phyloP scores from a whole-genome alignment of 2,797 vertebrate genomes.

The Aeoliscus strigatus region DNA sequence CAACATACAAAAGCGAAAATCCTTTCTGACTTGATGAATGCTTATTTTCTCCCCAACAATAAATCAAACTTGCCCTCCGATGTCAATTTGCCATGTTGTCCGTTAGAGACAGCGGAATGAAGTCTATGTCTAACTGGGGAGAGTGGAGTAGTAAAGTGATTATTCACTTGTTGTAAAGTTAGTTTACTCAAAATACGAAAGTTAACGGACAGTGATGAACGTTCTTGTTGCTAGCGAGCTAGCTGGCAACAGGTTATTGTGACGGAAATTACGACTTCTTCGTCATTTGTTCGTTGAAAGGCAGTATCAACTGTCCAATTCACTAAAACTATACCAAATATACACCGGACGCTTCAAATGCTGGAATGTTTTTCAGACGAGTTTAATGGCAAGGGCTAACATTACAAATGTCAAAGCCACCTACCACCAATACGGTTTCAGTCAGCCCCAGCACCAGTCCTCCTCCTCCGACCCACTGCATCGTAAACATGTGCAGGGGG shows the following conservation, averaged over 20 bases:
- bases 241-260: too few species aligned
- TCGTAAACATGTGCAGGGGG: conserved; percentile 38
- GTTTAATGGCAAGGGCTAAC: background rate
- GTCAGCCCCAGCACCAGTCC: background rate
- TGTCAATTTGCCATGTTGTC: too few species aligned
- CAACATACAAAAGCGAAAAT: too few species aligned
- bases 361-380: background rate
- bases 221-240: conserved; percentile 15
- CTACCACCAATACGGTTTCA: conserved; percentile 12
- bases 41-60: background rate
- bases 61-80: background rate
- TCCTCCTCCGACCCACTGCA: background rate
- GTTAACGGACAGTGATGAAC: background rate
- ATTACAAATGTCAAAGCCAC: conserved; percentile 25
- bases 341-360: background rate
- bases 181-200: conserved; percentile 12
- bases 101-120: background rate
- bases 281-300: too few species aligned
- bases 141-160: background rate
- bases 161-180: background rate
- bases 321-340: too few species aligned
- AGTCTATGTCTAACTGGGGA: background rate
- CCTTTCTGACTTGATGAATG: too few species aligned
- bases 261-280: too few species aligned
- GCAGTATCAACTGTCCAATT: too few species aligned